Conservation (phyloP, 2,888 invertebrate species). For the Bellardia bayeri region DNA sequence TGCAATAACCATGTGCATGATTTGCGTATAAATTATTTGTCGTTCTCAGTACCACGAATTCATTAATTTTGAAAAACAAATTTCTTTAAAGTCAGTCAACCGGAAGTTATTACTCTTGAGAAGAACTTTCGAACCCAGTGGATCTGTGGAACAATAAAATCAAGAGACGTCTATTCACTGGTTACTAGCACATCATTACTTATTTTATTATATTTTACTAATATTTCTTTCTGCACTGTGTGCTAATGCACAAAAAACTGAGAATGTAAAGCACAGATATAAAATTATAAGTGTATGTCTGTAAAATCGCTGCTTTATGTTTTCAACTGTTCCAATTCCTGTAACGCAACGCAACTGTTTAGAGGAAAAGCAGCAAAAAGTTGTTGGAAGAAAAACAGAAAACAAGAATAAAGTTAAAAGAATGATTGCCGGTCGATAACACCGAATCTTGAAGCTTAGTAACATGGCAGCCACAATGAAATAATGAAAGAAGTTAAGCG, state of each 20-base stretch:
- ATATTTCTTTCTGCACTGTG: background rate
- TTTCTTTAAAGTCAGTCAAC: no score
- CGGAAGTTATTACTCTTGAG: no score
- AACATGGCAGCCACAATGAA: constrained; percentile 69
- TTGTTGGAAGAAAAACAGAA: background rate
- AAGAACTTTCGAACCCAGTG: no score
- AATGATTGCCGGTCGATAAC: constrained; percentile 72
- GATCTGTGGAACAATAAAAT: no score
- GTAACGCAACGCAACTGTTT: background rate
- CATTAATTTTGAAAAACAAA: no score
- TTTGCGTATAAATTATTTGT: no score
- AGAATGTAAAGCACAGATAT: background rate
- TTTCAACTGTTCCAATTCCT: constrained; percentile 31
- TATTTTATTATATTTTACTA: background rate
- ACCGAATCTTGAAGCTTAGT: constrained; percentile 66
- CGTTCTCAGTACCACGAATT: no score
- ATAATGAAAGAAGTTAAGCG: constrained; percentile 72
- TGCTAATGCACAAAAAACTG: background rate
- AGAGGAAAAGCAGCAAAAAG: constrained; percentile 7
- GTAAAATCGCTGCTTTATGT: constrained; percentile 38
- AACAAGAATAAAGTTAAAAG: constrained; percentile 40
- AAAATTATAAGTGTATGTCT: constrained; percentile 8
- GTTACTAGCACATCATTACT: no score
- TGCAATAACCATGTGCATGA: no score
- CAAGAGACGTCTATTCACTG: no score